These are phyloP conservation scores for Pachypeltis micranthus DNA, from an alignment of 1,140 invertebrate genomes.

Conservation along the genomic window DNA sequence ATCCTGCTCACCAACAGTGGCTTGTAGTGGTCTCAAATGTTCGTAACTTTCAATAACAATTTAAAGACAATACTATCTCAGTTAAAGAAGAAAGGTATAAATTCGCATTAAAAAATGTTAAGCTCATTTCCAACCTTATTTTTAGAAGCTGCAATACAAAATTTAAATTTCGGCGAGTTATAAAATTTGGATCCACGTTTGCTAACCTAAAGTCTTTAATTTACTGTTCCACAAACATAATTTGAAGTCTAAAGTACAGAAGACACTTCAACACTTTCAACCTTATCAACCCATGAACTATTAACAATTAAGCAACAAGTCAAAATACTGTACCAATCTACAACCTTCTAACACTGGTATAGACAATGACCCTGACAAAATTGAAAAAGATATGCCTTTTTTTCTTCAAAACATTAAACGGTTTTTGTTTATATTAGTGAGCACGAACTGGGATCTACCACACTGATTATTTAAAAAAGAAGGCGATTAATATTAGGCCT, in stretches of 20 bases:
- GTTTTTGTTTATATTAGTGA: not conserved
- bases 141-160: not conserved
- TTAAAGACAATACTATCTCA: too few relatives aligned
- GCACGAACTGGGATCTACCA: not conserved
- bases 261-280: not conserved
- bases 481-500: slow-evolving; percentile 6
- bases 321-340: not conserved
- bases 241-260: not conserved
- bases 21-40: too few relatives aligned
- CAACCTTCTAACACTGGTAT: not conserved
- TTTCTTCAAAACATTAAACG: not conserved
- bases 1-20: too few relatives aligned
- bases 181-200: too few relatives aligned
- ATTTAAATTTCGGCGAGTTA: not conserved
- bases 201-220: too few relatives aligned
- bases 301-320: not conserved
- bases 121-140: too few relatives aligned
- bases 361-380: not conserved
- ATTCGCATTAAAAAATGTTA: too few relatives aligned
- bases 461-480: not conserved
- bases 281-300: too few relatives aligned
- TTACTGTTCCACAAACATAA: not conserved
- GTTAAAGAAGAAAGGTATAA: too few relatives aligned
- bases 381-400: slow-evolving; percentile 1
- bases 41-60: too few relatives aligned